Percentiles rank a stretch among this genome's conserved stretches.
phyloP scores from a whole-genome alignment of 2,113 vertebrate genomes.

The Lasiurus borealis region DNA sequence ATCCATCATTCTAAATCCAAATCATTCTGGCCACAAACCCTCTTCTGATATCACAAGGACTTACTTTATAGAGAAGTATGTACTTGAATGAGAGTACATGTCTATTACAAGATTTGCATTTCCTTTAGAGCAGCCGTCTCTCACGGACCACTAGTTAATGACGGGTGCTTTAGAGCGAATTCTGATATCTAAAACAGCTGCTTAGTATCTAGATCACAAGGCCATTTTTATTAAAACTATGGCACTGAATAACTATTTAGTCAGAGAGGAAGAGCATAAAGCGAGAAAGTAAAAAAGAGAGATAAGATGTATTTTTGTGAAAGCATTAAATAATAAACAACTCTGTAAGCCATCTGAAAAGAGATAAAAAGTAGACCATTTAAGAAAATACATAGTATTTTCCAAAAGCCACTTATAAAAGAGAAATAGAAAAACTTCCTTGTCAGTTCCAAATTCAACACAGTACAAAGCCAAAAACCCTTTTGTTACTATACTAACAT shows the following conservation, averaged over 20 bases:
- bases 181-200: not conserved
- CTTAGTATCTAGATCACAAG: not conserved
- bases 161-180: not conserved
- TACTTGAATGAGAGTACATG: accelerated
- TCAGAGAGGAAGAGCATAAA: not conserved
- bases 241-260: not conserved
- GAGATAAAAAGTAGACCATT: not conserved
- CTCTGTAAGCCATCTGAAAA: not conserved
- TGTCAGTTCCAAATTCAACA: conserved; percentile 67
- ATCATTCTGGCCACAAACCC: not conserved
- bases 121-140: not conserved
- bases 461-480: conserved; percentile 63
- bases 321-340: conserved; percentile 14
- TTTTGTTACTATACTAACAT: conserved; percentile 71
- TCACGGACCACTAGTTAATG: too few relatives aligned
- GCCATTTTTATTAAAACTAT: not conserved
- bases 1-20: not conserved
- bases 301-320: not conserved
- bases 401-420: not conserved
- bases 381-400: not conserved
- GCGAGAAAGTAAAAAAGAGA: not conserved
- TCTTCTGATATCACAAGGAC: not conserved
- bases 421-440: conserved; percentile 18
- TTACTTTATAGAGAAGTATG: not conserved
- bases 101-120: not conserved